These are phyloP conservation scores for Lithodes maja DNA, from an alignment of 2,888 invertebrate species.

Conservation along the genomic window DNA sequence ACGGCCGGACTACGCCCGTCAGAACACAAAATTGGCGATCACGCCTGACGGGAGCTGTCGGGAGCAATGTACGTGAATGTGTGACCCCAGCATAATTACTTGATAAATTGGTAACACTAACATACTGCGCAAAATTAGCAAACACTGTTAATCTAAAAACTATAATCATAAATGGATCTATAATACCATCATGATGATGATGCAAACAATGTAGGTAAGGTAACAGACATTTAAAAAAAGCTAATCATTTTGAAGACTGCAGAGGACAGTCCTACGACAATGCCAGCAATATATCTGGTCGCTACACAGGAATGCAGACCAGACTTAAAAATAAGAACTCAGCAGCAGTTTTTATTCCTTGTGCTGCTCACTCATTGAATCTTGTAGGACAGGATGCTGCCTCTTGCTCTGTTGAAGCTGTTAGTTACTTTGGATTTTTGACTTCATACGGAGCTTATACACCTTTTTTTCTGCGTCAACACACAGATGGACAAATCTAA, in stretches of 20 bases:
- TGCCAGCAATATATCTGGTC: conserved; percentile 2
- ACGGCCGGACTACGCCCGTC: too few relatives aligned
- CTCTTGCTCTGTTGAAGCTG: conserved; percentile 9
- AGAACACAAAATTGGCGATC: too few relatives aligned
- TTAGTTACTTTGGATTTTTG: neutral
- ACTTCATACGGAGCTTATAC: conserved; percentile 14
- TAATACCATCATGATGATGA: too few relatives aligned
- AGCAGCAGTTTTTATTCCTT: conserved; percentile 26
- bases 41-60: too few relatives aligned
- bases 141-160: too few relatives aligned
- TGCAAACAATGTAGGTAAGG: too few relatives aligned
- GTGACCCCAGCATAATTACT: too few relatives aligned
- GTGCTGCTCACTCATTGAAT: conserved; percentile 15
- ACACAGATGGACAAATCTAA: conserved; percentile 19
- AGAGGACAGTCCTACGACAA: neutral
- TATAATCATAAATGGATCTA: too few relatives aligned
- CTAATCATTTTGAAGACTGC: neutral
- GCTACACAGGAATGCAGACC: conserved; percentile 27
- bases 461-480: conserved; percentile 27
- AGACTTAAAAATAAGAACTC: conserved; percentile 28
- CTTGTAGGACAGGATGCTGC: neutral
- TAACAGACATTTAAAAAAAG: too few relatives aligned
- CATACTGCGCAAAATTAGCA: too few relatives aligned
- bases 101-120: too few relatives aligned
- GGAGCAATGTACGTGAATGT: too few relatives aligned